Base-by-base conservation (phyloP, 2,797 vertebrate species). In the Micropoecilia bifurca region DNA sequence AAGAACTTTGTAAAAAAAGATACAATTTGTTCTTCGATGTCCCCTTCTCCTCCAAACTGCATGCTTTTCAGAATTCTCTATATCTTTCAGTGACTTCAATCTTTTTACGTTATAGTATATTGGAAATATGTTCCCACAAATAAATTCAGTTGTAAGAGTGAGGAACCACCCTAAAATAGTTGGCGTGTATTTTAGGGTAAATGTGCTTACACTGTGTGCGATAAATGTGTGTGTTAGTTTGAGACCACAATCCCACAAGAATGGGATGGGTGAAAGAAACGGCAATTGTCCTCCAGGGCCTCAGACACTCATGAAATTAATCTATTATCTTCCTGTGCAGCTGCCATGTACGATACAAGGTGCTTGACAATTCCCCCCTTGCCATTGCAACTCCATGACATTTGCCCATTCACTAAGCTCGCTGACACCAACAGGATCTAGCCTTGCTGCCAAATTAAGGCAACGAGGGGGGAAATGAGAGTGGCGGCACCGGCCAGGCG, bases 341-440 rank as follows among this genome's bases (percentile, higher is more conserved):
- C 95, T 95, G 94, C 92, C 93, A 88, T 95, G 90, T 85, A 91
- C 87, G 83, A 93, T 95, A 93, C 88, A 95, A 94, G 94, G 93
- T 92, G 92, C 90, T 94, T 94, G 94, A 95, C 93, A 94, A 95
- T 94, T 94, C 94, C 92, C 94, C 79, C 90, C 55, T 39, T 83
- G 91, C 90, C 87, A 90, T 94, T 93, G 92, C 95, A 92, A 92
- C 94, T 95, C 94, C 75, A 41, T 96, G 93, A 94, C 84, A 79
- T 94, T 96, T 96, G 93, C 91, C 85, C 90, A 95, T 96, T 97
- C 94, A 95, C 94, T 93, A 73, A 83, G 94, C 90, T 87, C 95
- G 96, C 95, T 97, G 96, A 97, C 95, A 96, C 93, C 93, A 36
- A 92, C 95, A 95, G 90, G 91, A 97, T 96, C 95, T 92, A 86